Conservation (phyloP, 2,888 invertebrate genomes). For the Epicampocera succincta region DNA sequence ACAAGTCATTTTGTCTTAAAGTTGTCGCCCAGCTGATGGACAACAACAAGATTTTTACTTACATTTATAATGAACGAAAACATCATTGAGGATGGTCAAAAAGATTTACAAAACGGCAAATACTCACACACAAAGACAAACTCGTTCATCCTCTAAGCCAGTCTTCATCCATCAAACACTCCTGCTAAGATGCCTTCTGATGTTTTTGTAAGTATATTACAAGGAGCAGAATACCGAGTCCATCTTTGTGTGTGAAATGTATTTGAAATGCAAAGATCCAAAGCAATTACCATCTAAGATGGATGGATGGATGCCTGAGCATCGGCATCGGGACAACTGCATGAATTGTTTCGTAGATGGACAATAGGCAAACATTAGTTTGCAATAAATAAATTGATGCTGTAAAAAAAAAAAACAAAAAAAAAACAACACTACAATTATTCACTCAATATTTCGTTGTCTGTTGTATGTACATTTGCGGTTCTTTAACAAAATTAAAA, state of each 20-base stretch:
- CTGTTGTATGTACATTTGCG: slow-evolving; percentile 18
- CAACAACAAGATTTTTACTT: slow-evolving; percentile 42
- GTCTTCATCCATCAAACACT: slow-evolving; percentile 11
- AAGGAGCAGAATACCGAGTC: slow-evolving; percentile 19
- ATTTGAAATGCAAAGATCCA: slow-evolving; percentile 56
- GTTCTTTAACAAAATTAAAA: slow-evolving; percentile 46
- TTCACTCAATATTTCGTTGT: slow-evolving; percentile 21
- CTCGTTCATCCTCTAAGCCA: not conserved
- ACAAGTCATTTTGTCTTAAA: slow-evolving; percentile 38
- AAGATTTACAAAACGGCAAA: slow-evolving; percentile 51
- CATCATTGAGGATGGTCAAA: slow-evolving; percentile 67
- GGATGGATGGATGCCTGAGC: slow-evolving; percentile 56
- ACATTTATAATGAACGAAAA: slow-evolving; percentile 63
- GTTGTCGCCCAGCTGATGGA: slow-evolving; percentile 45
- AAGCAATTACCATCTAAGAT: slow-evolving; percentile 69
- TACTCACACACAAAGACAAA: slow-evolving; percentile 8
- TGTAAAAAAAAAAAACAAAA: slow-evolving; percentile 23
- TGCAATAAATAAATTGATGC: slow-evolving; percentile 67
- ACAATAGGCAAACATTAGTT: slow-evolving; percentile 72
- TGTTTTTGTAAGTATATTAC: slow-evolving; percentile 5
- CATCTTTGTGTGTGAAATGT: slow-evolving; percentile 19
- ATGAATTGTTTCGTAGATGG: slow-evolving; percentile 48
- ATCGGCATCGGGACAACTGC: slow-evolving; percentile 44
- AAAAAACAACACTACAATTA: slow-evolving; percentile 34
- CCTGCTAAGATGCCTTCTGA: slow-evolving; percentile 12